These are phyloP conservation scores for Ptychodera flava DNA, from an alignment of 35 echinoderm and acorn worm genomes.

Conservation along the genomic window DNA sequence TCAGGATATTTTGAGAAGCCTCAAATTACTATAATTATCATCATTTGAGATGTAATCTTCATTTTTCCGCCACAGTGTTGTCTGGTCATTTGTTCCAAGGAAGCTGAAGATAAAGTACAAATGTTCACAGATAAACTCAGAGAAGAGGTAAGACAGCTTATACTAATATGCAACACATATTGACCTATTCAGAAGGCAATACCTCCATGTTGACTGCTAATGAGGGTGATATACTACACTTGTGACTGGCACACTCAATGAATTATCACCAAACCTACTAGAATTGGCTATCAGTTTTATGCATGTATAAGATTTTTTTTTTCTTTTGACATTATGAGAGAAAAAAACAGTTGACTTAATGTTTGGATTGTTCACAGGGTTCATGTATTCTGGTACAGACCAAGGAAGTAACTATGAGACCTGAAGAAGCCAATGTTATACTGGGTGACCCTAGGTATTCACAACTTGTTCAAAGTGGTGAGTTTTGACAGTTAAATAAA, in stretches of 20 bases:
- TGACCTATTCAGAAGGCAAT: background rate
- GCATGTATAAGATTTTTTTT: no score
- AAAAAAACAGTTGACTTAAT: conserved; percentile 28
- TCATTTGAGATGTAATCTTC: conserved; percentile 14
- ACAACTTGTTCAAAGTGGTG: conserved; percentile 36
- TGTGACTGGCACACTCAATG: no score
- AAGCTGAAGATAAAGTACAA: conserved; percentile 36
- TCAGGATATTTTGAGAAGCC: no score
- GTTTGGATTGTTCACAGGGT: conserved; percentile 21
- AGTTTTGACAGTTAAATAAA: no score
- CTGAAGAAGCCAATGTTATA: conserved; percentile 12
- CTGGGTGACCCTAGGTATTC: conserved; percentile 23
- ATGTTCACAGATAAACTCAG: conserved; percentile 35
- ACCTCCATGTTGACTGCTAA: background rate
- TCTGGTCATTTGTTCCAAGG: conserved; percentile 50
- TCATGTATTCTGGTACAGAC: conserved; percentile 39
- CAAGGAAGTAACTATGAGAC: conserved; percentile 32
- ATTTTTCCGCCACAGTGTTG: conserved; percentile 8
- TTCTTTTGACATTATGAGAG: no score
- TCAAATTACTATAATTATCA: no score
- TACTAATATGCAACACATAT: background rate
- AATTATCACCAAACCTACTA: no score
- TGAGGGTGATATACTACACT: no score
- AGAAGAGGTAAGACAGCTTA: conserved; percentile 37
- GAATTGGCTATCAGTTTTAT: no score